Evolutionary conservation across 2,888 invertebrate genomes (phyloP), one percentile per base, ranked within the genome.

Genomic region (Leptopilina syphax): DNA sequence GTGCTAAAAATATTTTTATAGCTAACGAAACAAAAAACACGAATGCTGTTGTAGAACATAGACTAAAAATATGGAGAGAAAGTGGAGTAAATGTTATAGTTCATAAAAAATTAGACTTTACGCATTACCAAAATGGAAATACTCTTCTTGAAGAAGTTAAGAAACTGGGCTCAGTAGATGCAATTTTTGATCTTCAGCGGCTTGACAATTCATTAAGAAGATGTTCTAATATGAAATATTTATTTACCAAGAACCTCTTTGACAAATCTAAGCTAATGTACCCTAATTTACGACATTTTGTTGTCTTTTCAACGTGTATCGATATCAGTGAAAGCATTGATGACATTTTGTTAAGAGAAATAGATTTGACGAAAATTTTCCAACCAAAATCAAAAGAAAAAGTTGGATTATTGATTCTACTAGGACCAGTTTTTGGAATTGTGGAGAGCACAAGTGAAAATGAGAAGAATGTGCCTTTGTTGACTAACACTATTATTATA

Each of bases 111-210:
- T 4, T 83, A 7, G 83, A 82, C 77, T 50, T 83, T 1, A 78
- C 79, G 0, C 68, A 77, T 0, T 67, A 57, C 67, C 80, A 83
- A 57, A 84, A 80, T 57, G 77, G 83, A 1, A 81, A 81, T 24
- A 10, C 24, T 0, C 77, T 86, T 12, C 65, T 85, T 1, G 81
- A 83, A 65, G 82, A 84, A 65, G 80, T 84, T 4, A 82, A 80
- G 6, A 76, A 79, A 18, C 27, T 84, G 0, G 81, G 81, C 12
- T 24, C 76, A 63, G 70, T 85, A 0, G 82, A 84, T 9, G 83
- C 76, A 1, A 80, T 86, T 50, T 84, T 86, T 18, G 83, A 85
- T 73, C 78, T 85, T 4, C 80, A 79, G 24, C 73, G 80, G 54
- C 70, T 77, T 10, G 41, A 70, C 9, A 6, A n/a, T 10, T 65